Evolutionary conservation across 2,888 invertebrate genomes (phyloP).

Genomic region (Caenorhabditis japonica): DNA sequence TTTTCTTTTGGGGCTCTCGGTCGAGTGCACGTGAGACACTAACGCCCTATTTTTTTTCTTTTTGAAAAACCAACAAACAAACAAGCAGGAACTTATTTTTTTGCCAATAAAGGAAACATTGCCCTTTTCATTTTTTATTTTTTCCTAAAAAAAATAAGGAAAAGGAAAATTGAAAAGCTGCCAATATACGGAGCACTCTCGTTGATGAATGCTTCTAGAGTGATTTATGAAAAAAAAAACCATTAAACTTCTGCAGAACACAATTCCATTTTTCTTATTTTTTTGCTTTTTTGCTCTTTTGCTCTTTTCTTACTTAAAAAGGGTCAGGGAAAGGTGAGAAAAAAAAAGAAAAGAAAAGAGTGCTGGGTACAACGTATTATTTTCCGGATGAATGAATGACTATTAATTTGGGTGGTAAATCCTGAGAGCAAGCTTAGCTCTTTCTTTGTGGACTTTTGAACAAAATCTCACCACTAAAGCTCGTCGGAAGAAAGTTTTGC

Average conservation of each 20-base stretch:
- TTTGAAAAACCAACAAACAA: too few relatives aligned
- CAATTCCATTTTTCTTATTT: slow-evolving; percentile 1
- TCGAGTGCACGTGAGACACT: too few relatives aligned
- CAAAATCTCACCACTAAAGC: slow-evolving; percentile 63
- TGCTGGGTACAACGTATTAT: slow-evolving; percentile 11
- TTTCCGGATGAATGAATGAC: slow-evolving; percentile 34
- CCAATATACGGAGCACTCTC: slow-evolving; percentile 10
- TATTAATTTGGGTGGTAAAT: slow-evolving; percentile 24
- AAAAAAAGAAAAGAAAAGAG: slow-evolving; percentile 8
- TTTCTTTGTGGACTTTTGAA: not conserved
- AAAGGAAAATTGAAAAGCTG: too few relatives aligned
- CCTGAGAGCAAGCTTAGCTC: slow-evolving; percentile 24
- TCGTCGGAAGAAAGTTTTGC: slow-evolving; percentile 69
- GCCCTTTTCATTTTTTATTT: too few relatives aligned
- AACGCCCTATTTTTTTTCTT: too few relatives aligned
- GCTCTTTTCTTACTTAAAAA: too few relatives aligned
- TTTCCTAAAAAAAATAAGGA: too few relatives aligned
- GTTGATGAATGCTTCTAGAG: slow-evolving; percentile 38
- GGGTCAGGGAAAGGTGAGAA: not conserved
- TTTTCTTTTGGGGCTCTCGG: slow-evolving; percentile 9
- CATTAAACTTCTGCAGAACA: slow-evolving; percentile 5
- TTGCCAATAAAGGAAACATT: too few relatives aligned
- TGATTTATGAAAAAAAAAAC: slow-evolving; percentile 41
- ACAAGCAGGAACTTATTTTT: too few relatives aligned
- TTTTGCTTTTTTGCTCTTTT: not conserved